Base-by-base conservation (phyloP, 2,797 vertebrate species). In the Coilia nasus region DNA sequence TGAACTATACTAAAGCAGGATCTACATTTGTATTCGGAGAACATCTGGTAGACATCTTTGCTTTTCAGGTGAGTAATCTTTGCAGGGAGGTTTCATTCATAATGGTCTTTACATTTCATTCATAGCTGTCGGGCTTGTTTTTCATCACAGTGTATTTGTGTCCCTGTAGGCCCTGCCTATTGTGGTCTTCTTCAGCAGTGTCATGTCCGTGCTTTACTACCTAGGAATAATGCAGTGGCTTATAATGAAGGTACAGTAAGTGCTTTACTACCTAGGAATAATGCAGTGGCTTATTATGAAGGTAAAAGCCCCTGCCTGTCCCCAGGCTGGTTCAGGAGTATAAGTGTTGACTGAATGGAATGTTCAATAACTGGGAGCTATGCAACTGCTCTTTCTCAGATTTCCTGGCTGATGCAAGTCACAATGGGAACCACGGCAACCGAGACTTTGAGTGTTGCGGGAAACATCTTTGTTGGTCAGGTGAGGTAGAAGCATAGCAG, bases 211-310 rank as follows among this genome's bases (percentile, higher is more conserved):
- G 80, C 97, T 99, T 23, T 99, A 99, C 93, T 97, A 95, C 75
- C 62, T 98, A 2, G 97, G 98, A 0, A 71, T 96, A 87, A 99
- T 99, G 98, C 97, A 99, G 92, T 98, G 97, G 97, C 2, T 99
- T 85, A 98, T 99, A 88, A 71, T 97, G 75, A 99, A 99, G 97
- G 98, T 99, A 93, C n/a, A n/a, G n/a, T n/a, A n/a, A n/a, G n/a
- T n/a, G n/a, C n/a, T n/a, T n/a, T n/a, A n/a, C 93, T 97, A 95
- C 75, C 62, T 98, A 2, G 97, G 98, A 0, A 71, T 96, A 87
- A 99, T 99, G 98, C 97, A 99, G 92, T 98, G 97, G 97, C 2
- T 99, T 85, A 98, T 99, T 88, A 71, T 97, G 75, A 99, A 99
- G 97, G 98, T 99, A 93, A 90, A 83, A 56, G 19, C 81, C 11